A percentile compares a stretch with the other conserved stretches of the same genome.
phyloP scores from a whole-genome alignment of 1,140 invertebrate species.

The Venturia canescens region DNA sequence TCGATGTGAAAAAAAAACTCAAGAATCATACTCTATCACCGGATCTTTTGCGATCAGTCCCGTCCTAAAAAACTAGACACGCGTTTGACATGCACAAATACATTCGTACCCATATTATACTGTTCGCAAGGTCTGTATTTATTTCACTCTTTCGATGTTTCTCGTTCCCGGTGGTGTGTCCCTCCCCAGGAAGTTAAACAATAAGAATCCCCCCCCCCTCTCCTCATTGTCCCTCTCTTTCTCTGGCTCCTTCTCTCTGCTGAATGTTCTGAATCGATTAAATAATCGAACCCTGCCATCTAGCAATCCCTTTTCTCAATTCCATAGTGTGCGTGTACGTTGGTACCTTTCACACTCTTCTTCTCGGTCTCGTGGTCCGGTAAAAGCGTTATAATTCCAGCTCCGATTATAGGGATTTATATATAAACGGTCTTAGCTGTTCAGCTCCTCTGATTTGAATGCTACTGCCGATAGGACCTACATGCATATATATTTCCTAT shows the following conservation, averaged over 20 bases:
- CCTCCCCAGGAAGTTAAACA: slow-evolving; percentile 74
- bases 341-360: slow-evolving; percentile 38
- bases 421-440: slow-evolving; percentile 10
- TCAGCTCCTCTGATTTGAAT: slow-evolving; percentile 24
- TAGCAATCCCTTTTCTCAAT: slow-evolving; percentile 58
- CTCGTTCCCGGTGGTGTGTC: slow-evolving; percentile 30
- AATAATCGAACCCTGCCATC: slow-evolving; percentile 76
- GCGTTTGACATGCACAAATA: slow-evolving; percentile 12
- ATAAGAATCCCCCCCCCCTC: slow-evolving; percentile 69
- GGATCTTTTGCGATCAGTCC: slow-evolving; percentile 9
- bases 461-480: slow-evolving; percentile 45
- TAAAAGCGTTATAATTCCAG: slow-evolving; percentile 47
- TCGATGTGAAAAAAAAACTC: neutral
- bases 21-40: slow-evolving; percentile 26
- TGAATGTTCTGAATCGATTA: slow-evolving; percentile 77
- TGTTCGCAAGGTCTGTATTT: slow-evolving; percentile 8
- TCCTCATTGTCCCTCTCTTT: slow-evolving; percentile 8
- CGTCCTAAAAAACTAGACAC: slow-evolving; percentile 29
- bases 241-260: neutral
- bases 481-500: slow-evolving; percentile 21
- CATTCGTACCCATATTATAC: slow-evolving; percentile 6
- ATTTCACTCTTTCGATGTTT: slow-evolving; percentile 25
- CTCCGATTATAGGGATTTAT: neutral
- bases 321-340: slow-evolving; percentile 25
- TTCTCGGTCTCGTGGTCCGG: slow-evolving; percentile 3